Evolutionary conservation across 2,888 invertebrate species (phyloP).

Genomic region (Sycophila texana): DNA sequence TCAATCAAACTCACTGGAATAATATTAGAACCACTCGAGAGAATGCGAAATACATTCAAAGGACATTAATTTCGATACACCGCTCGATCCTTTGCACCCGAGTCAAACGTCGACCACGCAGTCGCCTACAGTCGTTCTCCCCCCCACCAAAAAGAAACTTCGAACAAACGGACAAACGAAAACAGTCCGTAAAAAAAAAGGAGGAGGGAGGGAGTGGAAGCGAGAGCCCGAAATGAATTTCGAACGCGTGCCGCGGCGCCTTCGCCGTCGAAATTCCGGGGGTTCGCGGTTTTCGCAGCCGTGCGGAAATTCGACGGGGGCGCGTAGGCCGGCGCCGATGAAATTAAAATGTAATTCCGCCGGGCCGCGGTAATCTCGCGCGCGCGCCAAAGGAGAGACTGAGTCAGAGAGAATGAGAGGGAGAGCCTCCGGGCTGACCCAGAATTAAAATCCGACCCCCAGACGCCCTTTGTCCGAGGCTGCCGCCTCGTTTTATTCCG

Average conservation of each 20-base stretch:
- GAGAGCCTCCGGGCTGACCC: constrained; percentile 40
- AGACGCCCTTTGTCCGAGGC: not conserved
- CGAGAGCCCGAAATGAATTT: constrained; percentile 10
- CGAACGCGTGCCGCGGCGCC: not conserved
- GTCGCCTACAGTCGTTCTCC: not conserved
- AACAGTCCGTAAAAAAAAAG: not conserved
- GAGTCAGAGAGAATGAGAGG: not conserved
- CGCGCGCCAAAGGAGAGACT: constrained; percentile 5
- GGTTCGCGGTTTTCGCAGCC: constrained; percentile 23
- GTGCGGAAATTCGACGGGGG: constrained; percentile 37
- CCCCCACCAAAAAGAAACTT: not conserved
- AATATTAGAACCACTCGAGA: no score
- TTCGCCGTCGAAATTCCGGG: constrained; percentile 15
- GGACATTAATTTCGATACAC: not conserved
- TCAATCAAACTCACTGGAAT: no score
- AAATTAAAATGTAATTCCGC: constrained; percentile 72
- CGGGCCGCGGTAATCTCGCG: constrained; percentile 63
- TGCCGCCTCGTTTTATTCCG: constrained; percentile 40
- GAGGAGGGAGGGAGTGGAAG: not conserved
- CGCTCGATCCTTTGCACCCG: not conserved
- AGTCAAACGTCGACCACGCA: not conserved
- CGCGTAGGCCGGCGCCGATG: constrained; percentile 46
- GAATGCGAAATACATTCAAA: not conserved
- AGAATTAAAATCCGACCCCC: constrained; percentile 43
- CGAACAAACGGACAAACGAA: not conserved